Conservation (phyloP, 2,113 vertebrate species). For the Ictalurus punctatus region DNA sequence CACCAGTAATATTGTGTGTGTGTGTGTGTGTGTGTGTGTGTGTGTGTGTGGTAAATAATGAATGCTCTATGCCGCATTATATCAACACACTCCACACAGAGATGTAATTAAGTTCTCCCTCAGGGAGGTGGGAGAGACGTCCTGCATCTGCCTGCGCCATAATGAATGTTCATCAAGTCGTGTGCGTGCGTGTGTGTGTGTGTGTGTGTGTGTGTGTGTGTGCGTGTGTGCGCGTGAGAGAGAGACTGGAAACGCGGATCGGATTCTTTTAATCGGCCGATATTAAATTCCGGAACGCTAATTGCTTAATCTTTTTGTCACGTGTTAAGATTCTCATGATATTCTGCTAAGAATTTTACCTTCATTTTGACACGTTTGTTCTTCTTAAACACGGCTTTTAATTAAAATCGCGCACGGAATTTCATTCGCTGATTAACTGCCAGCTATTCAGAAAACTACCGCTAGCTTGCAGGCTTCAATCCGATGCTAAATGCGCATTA, state of each 20-base stretch:
- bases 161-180: conserved; percentile 44
- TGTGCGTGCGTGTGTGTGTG: conserved; percentile 40
- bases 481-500: background rate
- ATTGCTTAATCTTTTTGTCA: background rate
- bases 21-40: conserved; percentile 17
- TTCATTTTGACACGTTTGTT: background rate
- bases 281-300: background rate
- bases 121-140: conserved; percentile 37
- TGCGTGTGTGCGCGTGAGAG: conserved; percentile 3
- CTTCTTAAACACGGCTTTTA: background rate
- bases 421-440: background rate
- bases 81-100: conserved; percentile 44
- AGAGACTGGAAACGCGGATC: background rate
- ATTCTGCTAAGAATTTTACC: background rate
- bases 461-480: background rate
- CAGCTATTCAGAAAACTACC: background rate
- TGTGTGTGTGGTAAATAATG: conserved; percentile 49
- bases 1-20: conserved; percentile 16
- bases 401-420: background rate
- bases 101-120: conserved; percentile 51
- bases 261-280: background rate
- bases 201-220: conserved; percentile 28
- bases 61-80: conserved; percentile 50
- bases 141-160: conserved; percentile 35
- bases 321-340: background rate